Percentiles rank a stretch among this genome's conserved stretches.
phyloP scores from a whole-genome alignment of 2,888 invertebrate genomes.

The Pemphredon lugubris region DNA sequence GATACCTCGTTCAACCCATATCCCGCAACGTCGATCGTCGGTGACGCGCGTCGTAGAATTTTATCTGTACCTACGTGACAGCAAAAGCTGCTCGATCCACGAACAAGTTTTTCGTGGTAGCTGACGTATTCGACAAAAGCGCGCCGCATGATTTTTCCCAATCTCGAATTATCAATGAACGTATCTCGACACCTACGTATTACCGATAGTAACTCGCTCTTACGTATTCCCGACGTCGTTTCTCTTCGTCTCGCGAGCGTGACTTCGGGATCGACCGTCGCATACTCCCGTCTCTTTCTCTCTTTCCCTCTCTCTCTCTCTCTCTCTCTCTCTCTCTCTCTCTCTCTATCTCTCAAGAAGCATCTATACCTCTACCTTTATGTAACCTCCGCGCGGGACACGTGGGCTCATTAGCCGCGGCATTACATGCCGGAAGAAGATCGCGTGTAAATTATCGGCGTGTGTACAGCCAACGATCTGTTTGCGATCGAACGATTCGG shows the following conservation, averaged over 20 bases:
- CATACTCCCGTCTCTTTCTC: constrained; percentile 26
- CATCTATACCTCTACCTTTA: constrained; percentile 58
- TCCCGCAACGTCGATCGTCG: too few species aligned
- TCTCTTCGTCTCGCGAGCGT: constrained; percentile 29
- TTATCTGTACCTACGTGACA: too few species aligned
- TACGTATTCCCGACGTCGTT: constrained; percentile 16
- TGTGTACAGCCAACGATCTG: constrained; percentile 52
- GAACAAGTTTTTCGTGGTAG: constrained; percentile 21
- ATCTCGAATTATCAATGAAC: not conserved
- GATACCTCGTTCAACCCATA: too few species aligned
- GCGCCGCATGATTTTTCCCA: constrained; percentile 4
- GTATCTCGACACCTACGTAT: constrained; percentile 12
- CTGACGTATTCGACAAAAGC: constrained; percentile 17
- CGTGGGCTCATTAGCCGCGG: constrained; percentile 62
- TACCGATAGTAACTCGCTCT: not conserved
- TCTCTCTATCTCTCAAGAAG: constrained; percentile 19
- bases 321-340: constrained; percentile 11
- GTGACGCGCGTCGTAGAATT: too few species aligned
- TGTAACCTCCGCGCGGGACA: constrained; percentile 54
- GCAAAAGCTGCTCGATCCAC: too few species aligned
- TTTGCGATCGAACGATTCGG: constrained; percentile 46
- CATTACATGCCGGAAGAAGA: constrained; percentile 67
- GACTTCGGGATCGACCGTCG: constrained; percentile 29
- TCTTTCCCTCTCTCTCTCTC: constrained; percentile 13
- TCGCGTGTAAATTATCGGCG: constrained; percentile 66